Percentiles rank a stretch among this genome's conserved stretches.
phyloP scores from a whole-genome alignment of 1,140 invertebrate genomes.

The Steinernema khuongi region DNA sequence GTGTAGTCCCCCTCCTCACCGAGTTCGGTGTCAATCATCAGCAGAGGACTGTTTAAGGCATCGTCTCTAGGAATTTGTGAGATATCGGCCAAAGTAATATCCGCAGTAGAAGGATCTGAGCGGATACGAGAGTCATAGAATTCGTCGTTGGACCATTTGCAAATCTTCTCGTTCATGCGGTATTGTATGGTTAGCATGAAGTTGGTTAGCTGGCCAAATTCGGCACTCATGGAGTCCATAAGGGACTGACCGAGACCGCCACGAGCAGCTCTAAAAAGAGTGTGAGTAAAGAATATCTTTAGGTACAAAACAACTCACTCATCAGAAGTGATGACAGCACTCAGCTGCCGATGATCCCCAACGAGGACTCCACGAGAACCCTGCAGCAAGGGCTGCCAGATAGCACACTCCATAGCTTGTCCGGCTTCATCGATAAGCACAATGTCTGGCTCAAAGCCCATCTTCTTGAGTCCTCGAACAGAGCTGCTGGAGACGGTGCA shows the following conservation, averaged over 20 bases:
- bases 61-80: not conserved
- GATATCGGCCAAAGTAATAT: slow-evolving; percentile 1
- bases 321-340: not conserved
- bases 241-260: not conserved
- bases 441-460: not conserved
- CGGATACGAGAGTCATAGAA: not conserved
- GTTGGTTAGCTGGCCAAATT: not conserved
- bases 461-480: not conserved
- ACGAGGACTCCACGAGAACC: not conserved
- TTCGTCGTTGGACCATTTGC: not conserved
- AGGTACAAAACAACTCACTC: not conserved
- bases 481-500: not conserved
- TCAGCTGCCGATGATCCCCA: not conserved
- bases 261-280: not conserved
- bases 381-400: not conserved
- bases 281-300: not conserved
- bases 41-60: slow-evolving; percentile 8
- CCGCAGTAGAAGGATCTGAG: not conserved
- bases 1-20: not conserved
- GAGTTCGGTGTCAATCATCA: slow-evolving; percentile 25
- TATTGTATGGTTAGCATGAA: not conserved
- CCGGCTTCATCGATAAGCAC: not conserved
- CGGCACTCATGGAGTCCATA: not conserved
- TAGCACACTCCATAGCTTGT: slow-evolving; percentile 1
- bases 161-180: slow-evolving; percentile 6